Percentiles rank a stretch among this genome's conserved stretches.
These are phyloP conservation scores for Candidula unifasciata DNA, from an alignment of 2,888 invertebrate genomes.

Conservation along the genomic window DNA sequence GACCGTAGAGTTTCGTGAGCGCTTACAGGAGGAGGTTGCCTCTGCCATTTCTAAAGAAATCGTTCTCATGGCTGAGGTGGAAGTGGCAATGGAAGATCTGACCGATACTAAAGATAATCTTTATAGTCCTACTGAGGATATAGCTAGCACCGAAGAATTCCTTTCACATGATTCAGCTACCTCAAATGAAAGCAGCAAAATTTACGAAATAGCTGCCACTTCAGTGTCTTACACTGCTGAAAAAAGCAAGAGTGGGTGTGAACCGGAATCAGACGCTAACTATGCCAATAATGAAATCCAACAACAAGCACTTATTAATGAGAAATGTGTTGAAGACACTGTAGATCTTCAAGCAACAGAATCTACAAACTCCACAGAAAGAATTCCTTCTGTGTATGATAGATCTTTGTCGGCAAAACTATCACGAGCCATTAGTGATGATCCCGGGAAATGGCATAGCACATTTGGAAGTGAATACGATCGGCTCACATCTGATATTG, in stretches of 20 bases:
- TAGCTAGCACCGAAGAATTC: conserved; percentile 1
- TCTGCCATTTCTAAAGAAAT: conserved; percentile 53
- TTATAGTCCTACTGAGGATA: conserved; percentile 30
- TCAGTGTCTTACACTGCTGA: background rate
- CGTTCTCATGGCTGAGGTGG: conserved; percentile 54
- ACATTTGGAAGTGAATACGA: background rate
- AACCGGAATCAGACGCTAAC: background rate
- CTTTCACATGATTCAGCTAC: background rate
- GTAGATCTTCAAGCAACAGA: background rate
- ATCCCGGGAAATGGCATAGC: background rate
- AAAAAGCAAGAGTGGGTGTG: background rate
- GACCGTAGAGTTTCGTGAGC: conserved; percentile 44
- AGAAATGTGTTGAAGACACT: background rate
- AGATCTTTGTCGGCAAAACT: conserved; percentile 55
- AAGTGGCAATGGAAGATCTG: conserved; percentile 54
- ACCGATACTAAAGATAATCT: conserved; percentile 32
- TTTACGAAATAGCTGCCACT: background rate
- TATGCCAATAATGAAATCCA: background rate
- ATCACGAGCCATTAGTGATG: conserved; percentile 50
- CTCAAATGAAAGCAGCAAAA: background rate
- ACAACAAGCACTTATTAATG: background rate
- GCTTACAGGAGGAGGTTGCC: conserved; percentile 50
- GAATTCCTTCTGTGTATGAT: conserved; percentile 54
- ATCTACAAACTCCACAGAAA: background rate
- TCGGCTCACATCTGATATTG: background rate